Evolutionary conservation across 1,140 invertebrate genomes (phyloP), one percentile per base, ranked within the genome.

Genomic region (Aphidius ervi): DNA sequence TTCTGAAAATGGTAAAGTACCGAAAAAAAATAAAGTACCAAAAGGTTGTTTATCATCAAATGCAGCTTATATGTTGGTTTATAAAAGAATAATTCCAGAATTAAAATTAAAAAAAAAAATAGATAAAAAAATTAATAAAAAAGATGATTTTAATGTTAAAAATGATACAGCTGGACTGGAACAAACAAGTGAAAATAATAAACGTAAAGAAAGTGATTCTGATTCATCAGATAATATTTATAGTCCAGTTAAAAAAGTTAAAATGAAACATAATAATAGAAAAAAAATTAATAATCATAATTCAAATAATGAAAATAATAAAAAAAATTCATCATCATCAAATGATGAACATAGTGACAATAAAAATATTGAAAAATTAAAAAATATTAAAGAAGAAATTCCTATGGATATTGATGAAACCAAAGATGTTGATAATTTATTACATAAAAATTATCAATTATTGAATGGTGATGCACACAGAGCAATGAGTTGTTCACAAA

Each of bases 21-120:
- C 66, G 8, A 82, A 81, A 71, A 69, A 73, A 31, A 73, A 73
- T 0, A 74, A 75, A 53, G 67, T 81, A 59, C 76, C 77, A 23
- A 83, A 82, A 71, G 81, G 80, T 45, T 79, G 68, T 56, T 68
- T 81, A n/a, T 74, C 75, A 10, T 82, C 82, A 6, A 82, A 78
- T 57, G 86, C 85, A 67, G 86, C 86, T 5, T 88, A 88, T 65
- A 88, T 88, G 86, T 74, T 88, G 60, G 86, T 88, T 4, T 88
- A 88, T 68, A 82, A 78, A 55, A 74, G 67, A 66, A 60, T 62
- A 46, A 62, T 53, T 31, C 23, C 59, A 16, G 65, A 57, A 48
- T 67, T 64, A 63, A 69, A 67, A 43, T 61, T 65, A 5, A 69
- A 65, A 56, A 64, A 65, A 56, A 59, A 61, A 48, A 39, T 57